Evolutionary conservation across 2,113 vertebrate genomes (phyloP), one percentile per base, ranked within the genome.

Genomic region (Sisor rabdophorus): DNA sequence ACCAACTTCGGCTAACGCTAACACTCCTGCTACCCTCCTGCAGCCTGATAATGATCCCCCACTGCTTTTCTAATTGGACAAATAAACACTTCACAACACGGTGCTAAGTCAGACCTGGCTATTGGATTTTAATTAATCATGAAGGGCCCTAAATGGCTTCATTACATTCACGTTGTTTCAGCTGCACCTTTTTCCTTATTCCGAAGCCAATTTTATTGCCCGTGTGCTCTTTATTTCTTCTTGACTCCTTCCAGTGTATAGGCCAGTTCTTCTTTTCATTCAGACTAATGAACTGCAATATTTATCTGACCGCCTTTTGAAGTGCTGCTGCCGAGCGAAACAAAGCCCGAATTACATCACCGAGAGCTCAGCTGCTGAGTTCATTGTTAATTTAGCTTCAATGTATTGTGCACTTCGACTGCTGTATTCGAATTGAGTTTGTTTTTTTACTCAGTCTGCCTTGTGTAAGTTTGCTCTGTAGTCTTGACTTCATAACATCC

Each of bases 11-110:
- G 78, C 70, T 65, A 76, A 71, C 87, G 82, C 88, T 90, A 86
- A 87, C 86, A 84, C 89, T 87, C 88, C 84, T 74, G 83, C 87
- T 87, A 79, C 84, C 85, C 90, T 90, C 88, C 90, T 88, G 87
- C 88, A 87, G 89, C 87, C 89, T 84, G 86, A 92, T 92, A 98
- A 97, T 96, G 96, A 95, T 95, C 95, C 93, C 95, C 95, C 94
- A 95, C 95, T 94, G 96, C 90, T 98, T 95, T 93, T 67, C 94
- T 98, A 98, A 98, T 97, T 96, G 95, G 94, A 91, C 93, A 95
- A 95, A 95, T 94, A 96, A 97, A 94, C 95, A 94, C 91, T 92
- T 90, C 89, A 91, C 94, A 95, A 95, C 93, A 92, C 90, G 36
- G 47, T 16, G 54, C 47, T 73, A 81, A 82, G 89, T 90, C 88